Percentiles rank a stretch among this genome's conserved stretches.
Evolutionary conservation across 2,888 invertebrate genomes (phyloP).

Genomic region (Thyatira batis): DNA sequence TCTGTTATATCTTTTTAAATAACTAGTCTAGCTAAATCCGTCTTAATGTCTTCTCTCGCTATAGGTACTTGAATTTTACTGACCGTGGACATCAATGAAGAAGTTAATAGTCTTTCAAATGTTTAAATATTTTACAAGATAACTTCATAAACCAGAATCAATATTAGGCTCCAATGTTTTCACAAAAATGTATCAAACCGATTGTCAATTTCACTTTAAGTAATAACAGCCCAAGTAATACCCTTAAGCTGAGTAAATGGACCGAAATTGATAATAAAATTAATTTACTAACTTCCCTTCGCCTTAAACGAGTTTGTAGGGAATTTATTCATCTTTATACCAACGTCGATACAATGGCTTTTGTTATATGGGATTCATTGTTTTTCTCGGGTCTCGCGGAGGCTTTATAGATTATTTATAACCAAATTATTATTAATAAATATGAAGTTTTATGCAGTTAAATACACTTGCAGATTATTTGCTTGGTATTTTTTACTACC

Average conservation of each 20-base stretch:
- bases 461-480: too few species aligned
- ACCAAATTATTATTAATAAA: background rate
- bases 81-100: too few species aligned
- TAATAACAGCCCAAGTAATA: constrained; percentile 33
- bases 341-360: constrained; percentile 37
- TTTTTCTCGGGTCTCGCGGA: constrained; percentile 22
- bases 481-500: too few species aligned
- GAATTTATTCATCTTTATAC: constrained; percentile 25
- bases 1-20: too few species aligned
- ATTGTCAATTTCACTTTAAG: constrained; percentile 38
- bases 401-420: constrained; percentile 23
- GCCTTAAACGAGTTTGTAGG: constrained; percentile 17
- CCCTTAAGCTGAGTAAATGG: constrained; percentile 29
- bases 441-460: too few species aligned
- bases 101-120: too few species aligned
- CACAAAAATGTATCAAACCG: constrained; percentile 9
- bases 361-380: constrained; percentile 33
- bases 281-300: constrained; percentile 25
- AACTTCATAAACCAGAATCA: background rate
- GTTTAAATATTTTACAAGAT: too few species aligned
- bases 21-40: too few species aligned
- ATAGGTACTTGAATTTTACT: too few species aligned
- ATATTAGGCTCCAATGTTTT: background rate
- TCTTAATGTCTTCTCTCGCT: too few species aligned
- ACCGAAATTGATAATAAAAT: constrained; percentile 36